phyloP scores from a whole-genome alignment of 2,797 vertebrate genomes.

The Merluccius polli region DNA sequence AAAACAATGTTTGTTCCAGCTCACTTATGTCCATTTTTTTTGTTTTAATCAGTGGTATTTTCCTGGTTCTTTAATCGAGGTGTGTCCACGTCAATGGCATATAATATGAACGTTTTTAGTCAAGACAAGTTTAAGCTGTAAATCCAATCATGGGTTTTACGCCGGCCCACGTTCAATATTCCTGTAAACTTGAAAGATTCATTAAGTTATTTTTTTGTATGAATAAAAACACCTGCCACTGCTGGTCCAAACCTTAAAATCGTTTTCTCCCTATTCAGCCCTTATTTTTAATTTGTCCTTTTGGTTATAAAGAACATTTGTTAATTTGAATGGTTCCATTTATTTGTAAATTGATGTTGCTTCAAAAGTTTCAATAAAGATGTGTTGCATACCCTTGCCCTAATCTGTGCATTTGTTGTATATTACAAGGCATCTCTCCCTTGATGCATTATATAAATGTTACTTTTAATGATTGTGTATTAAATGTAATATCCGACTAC shows the following conservation, averaged over 20 bases:
- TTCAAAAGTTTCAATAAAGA: slow-evolving; percentile 82
- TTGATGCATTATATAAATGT: slow-evolving; percentile 1
- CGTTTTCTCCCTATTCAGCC: slow-evolving; percentile 47
- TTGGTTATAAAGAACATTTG: slow-evolving; percentile 60
- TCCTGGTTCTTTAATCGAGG: slow-evolving; percentile 63
- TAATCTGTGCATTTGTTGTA: slow-evolving; percentile 21
- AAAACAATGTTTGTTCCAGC: slow-evolving; percentile 67
- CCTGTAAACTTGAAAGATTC: slow-evolving; percentile 81
- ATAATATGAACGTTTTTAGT: slow-evolving; percentile 63
- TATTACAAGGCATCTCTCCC: neutral
- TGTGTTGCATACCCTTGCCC: slow-evolving; percentile 72
- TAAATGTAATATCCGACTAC: neutral
- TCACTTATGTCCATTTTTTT: slow-evolving; percentile 54
- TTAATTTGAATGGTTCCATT: slow-evolving; percentile 67
- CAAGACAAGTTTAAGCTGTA: slow-evolving; percentile 61
- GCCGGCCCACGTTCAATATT: slow-evolving; percentile 70
- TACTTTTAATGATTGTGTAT: neutral
- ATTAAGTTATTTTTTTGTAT: slow-evolving; percentile 77
- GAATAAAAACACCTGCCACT: slow-evolving; percentile 67
- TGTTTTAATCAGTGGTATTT: slow-evolving; percentile 63
- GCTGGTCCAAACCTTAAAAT: slow-evolving; percentile 68
- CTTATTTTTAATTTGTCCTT: slow-evolving; percentile 53
- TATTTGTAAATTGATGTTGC: slow-evolving; percentile 78
- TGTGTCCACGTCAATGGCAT: slow-evolving; percentile 63
- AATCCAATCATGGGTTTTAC: slow-evolving; percentile 60